Evolutionary conservation across 2,888 invertebrate species (phyloP).

Genomic region (Marasmarcha lunaedactyla): DNA sequence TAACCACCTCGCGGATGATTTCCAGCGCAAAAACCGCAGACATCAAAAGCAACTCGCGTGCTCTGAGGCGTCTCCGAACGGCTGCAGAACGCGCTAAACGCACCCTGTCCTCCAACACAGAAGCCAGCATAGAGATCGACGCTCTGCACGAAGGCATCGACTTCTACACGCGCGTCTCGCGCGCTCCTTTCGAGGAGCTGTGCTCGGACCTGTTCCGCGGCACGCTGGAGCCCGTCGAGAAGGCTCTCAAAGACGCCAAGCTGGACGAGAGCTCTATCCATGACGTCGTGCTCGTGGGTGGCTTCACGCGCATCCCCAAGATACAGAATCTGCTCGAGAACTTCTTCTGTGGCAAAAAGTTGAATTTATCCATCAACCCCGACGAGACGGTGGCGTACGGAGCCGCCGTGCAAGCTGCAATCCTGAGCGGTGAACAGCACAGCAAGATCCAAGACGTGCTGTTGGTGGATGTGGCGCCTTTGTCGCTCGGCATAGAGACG

Average conservation of each 20-base stretch:
- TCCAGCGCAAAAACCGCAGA: constrained; percentile 78
- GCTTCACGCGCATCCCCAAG: constrained; percentile 84
- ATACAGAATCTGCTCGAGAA: constrained; percentile 80
- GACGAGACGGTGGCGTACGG: constrained; percentile 87
- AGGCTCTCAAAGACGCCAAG: too few species aligned
- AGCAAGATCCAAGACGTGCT: constrained; percentile 77
- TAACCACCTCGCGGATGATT: constrained; percentile 75
- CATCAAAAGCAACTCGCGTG: constrained; percentile 72
- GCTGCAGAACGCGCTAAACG: constrained; percentile 83
- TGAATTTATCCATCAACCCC: constrained; percentile 82
- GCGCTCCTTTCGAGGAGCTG: constrained; percentile 82
- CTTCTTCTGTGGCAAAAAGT: constrained; percentile 79
- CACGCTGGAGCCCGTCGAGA: constrained; percentile 80
- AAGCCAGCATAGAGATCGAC: constrained; percentile 81
- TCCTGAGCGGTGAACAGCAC: constrained; percentile 80
- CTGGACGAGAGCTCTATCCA: constrained; percentile 78
- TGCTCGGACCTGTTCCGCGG: constrained; percentile 77
- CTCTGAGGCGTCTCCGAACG: constrained; percentile 76
- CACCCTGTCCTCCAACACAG: constrained; percentile 80
- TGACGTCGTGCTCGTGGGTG: constrained; percentile 86
- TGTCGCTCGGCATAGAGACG: constrained; percentile 82
- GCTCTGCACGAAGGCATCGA: constrained; percentile 78
- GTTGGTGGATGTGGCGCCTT: constrained; percentile 70
- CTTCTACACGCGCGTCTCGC: constrained; percentile 74
- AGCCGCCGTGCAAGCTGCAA: constrained; percentile 80